These are phyloP conservation scores for Globia sparganii DNA, from an alignment of 2,888 invertebrate genomes.

Conservation along the genomic window DNA sequence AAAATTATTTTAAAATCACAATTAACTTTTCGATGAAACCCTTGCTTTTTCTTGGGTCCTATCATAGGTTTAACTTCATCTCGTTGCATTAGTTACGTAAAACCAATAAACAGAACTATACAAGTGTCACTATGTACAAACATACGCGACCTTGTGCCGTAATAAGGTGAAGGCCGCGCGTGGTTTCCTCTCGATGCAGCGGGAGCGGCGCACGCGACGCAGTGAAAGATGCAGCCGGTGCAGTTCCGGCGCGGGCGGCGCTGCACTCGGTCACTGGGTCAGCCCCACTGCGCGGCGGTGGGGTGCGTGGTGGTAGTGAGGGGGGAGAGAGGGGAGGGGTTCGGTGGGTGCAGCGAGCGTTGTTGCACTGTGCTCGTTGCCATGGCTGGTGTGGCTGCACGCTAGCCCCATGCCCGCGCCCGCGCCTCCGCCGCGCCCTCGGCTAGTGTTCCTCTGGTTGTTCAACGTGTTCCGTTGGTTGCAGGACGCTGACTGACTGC, in stretches of 20 bases:
- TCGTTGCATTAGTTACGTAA: constrained; percentile 28
- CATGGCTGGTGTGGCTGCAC: constrained; percentile 75
- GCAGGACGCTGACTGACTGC: constrained; percentile 85
- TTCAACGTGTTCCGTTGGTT: constrained; percentile 86
- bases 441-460: constrained; percentile 76
- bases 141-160: constrained; percentile 82
- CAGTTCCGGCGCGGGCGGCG: constrained; percentile 85
- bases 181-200: constrained; percentile 84
- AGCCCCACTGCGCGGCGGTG: constrained; percentile 73
- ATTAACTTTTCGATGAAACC: not conserved
- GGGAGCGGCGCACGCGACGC: constrained; percentile 78
- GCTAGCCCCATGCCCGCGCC: constrained; percentile 78
- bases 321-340: constrained; percentile 18
- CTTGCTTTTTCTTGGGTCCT: not conserved
- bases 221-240: constrained; percentile 84
- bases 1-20: not conserved
- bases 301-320: constrained; percentile 52
- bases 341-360: constrained; percentile 51
- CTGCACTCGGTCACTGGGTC: constrained; percentile 90
- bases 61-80: not conserved
- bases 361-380: constrained; percentile 69
- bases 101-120: constrained; percentile 45
- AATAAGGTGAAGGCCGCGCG: constrained; percentile 87
- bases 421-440: constrained; percentile 75
- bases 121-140: constrained; percentile 61